phyloP scores from a whole-genome alignment of 2,113 vertebrate genomes.

The Vimba vimba region DNA sequence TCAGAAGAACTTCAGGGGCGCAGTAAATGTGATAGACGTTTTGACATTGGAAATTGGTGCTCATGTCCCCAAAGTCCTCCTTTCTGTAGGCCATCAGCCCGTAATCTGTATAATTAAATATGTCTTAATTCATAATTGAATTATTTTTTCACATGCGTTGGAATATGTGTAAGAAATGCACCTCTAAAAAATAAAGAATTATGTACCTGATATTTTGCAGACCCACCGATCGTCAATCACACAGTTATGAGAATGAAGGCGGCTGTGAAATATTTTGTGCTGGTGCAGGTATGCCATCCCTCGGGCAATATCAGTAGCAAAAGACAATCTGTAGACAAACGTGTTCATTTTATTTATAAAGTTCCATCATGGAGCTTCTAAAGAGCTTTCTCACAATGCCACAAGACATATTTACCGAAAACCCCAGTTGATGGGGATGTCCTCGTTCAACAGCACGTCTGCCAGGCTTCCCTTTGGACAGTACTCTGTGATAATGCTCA shows the following conservation, averaged over 20 bases:
- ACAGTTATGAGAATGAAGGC: constrained; percentile 77
- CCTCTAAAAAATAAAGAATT: constrained; percentile 44
- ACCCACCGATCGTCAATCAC: constrained; percentile 79
- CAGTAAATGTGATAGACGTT: constrained; percentile 68
- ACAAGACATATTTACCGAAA: constrained; percentile 69
- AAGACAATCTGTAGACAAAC: constrained; percentile 71
- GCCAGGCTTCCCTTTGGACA: constrained; percentile 80
- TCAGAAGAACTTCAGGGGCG: constrained; percentile 74
- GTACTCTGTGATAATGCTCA: constrained; percentile 77
- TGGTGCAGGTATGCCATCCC: constrained; percentile 79
- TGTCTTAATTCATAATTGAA: background rate
- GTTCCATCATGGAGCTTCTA: background rate
- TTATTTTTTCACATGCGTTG: background rate
- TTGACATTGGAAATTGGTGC: constrained; percentile 61
- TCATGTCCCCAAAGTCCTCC: constrained; percentile 70
- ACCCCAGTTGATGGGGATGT: constrained; percentile 79
- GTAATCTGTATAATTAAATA: constrained; percentile 66
- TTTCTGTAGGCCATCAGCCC: constrained; percentile 73
- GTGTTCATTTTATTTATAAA: background rate
- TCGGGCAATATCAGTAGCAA: constrained; percentile 77
- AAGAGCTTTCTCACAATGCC: background rate
- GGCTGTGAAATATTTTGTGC: constrained; percentile 75
- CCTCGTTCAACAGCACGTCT: constrained; percentile 76
- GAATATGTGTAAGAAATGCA: background rate
- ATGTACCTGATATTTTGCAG: constrained; percentile 79